phyloP scores from a whole-genome alignment of 2,888 invertebrate species.

The Harpagoxenus sublaevis region DNA sequence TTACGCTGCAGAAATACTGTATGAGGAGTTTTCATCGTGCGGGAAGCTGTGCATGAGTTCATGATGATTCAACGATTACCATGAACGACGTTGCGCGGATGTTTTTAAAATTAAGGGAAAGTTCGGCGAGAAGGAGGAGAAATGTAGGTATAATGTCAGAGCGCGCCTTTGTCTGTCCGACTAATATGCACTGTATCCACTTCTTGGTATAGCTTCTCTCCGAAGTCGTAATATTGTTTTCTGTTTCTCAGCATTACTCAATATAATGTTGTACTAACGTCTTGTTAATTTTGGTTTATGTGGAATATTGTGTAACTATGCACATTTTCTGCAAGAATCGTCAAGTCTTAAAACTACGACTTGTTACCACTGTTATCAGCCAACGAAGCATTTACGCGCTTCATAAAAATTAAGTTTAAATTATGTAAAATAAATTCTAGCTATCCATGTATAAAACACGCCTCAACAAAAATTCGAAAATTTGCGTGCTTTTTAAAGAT shows the following conservation, averaged over 20 bases:
- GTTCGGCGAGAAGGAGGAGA: slow-evolving; percentile 35
- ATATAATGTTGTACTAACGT: background rate
- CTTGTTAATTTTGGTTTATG: background rate
- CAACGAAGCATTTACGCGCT: background rate
- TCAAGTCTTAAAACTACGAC: background rate
- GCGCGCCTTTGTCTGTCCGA: slow-evolving; percentile 8
- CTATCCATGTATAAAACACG: background rate
- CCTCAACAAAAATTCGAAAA: background rate
- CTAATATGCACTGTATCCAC: background rate
- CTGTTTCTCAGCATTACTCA: background rate
- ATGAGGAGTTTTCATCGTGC: background rate
- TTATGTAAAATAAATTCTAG: background rate
- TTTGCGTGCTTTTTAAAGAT: too few species aligned
- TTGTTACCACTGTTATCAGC: background rate
- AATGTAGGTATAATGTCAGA: slow-evolving; percentile 11
- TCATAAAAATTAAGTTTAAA: background rate
- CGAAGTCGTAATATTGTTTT: slow-evolving; percentile 19
- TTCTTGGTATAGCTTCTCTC: background rate
- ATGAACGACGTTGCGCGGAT: slow-evolving; percentile 14
- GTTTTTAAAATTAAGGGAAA: slow-evolving; percentile 49
- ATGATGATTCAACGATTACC: slow-evolving; percentile 34
- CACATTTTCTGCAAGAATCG: background rate
- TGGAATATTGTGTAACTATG: background rate
- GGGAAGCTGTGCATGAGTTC: slow-evolving; percentile 24
- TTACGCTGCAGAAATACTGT: background rate